Base-by-base conservation (phyloP, 2,888 invertebrate species). In the Drosophila mercatorum region DNA sequence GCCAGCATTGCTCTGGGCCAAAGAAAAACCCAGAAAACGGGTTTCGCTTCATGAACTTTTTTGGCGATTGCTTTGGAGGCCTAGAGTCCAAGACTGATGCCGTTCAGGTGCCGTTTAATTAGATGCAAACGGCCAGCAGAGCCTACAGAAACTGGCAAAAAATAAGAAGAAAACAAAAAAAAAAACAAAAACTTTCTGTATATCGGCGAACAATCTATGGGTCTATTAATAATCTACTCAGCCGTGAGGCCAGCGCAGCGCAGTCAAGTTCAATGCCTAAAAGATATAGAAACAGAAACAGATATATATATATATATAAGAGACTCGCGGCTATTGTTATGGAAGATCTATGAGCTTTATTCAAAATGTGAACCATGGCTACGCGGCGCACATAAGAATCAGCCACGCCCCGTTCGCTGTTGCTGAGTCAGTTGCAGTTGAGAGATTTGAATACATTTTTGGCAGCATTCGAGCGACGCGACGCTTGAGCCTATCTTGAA, bases 261-360 rank as follows among this genome's bases (percentile, higher is more conserved):
- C 46, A 83, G 80, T 88, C 88, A 88, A 88, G 88, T 88, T 88
- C 88, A 88, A 89, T 87, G 88, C 63, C 88, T 82, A 68, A 81
- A 51, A 34, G 11, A 17, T 31, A 17, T 31, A 43, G 17, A n/a
- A 8, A 17, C 43, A 68, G 28, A 61, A 10, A 51, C 44, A 38
- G 26, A 56, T 17, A 22, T 5, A 22, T 44, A 44, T 52, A 17
- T 11, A 44, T 36, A 8, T 44, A 31, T 11, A 36, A 41, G 51
- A 26, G 53, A 17, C 69, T 31, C 36, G 46, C 28, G 52, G 47
- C 60, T 68, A 58, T 68, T 75, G 68, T 77, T 22, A 17, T 31
- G 14, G 1, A 40, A 51, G 38, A 65, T 66, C 44, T 52, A 26
- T 59, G 47, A 36, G 62, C 49, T 66, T 53, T 52, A 62, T 64